Base-by-base conservation (phyloP, 2,888 invertebrate species). In the Ramazzottius varieornatus region DNA sequence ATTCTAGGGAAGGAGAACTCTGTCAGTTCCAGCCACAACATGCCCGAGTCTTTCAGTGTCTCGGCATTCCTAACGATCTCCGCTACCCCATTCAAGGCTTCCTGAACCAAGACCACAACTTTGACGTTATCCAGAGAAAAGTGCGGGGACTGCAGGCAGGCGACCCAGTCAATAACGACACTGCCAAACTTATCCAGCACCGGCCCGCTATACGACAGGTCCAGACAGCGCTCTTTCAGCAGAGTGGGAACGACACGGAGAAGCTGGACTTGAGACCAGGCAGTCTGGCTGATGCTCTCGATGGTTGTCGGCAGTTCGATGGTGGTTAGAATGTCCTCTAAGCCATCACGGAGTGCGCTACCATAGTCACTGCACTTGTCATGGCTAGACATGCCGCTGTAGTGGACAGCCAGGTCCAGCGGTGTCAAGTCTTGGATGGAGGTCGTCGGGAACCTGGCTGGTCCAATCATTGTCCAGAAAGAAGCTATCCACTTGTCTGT, bases 11-110 rank as follows among this genome's bases (percentile, higher is more conserved):
- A 54, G 54, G 54, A 54, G 29, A 54, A 54, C 54, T 54, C 54
- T 24, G 54, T 54, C 54, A 54, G 29, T 24, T 54, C 54, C 54
- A 54, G 20, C 54, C 54, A 54, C 54, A 54, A 29, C 54, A 54
- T 54, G 8, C 54, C 54, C n/a, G 54, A 8, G 29, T 54, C 54
- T 24, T 29, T 13, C 54, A 54, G 29, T 24, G 4, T 13, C 4
- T 54, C 54, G 13, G n/a, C n/a, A 4, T 16, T 4, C 29, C 24
- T 54, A 8, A 54, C 8, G 29, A 54, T 54, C 4, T 29, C 24
- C 29, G 4, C 13, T 8, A 54, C 54, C 4, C n/a, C 54, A 4
- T 54, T 24, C 54, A 54, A 16, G 54, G 54, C 54, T 24, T 13
- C 54, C 29, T 54, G n/a, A 8, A 29, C 20, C 54, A 54, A 29